These are phyloP conservation scores for Apocheima hispidaria DNA, from an alignment of 2,888 invertebrate genomes.

Conservation along the genomic window DNA sequence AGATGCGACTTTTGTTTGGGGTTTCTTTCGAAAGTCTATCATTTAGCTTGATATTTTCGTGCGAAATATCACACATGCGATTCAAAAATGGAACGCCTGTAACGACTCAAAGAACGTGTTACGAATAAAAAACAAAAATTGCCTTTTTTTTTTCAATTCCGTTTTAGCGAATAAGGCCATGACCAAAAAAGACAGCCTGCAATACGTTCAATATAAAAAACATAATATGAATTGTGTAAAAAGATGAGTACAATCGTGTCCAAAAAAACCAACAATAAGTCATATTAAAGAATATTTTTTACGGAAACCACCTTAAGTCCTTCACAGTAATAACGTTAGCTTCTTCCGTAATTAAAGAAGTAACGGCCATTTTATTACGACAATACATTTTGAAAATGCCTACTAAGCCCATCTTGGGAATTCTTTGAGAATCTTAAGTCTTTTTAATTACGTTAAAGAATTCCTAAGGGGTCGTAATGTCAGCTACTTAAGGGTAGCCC, in stretches of 20 bases:
- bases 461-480: slow-evolving; percentile 50
- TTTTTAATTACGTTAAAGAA: slow-evolving; percentile 63
- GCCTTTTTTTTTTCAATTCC: too few species aligned
- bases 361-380: slow-evolving; percentile 23
- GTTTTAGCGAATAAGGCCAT: too few species aligned
- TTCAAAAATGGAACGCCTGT: too few species aligned
- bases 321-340: slow-evolving; percentile 9
- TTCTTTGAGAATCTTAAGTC: slow-evolving; percentile 33
- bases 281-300: neutral
- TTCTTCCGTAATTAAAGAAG: slow-evolving; percentile 20
- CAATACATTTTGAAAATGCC: slow-evolving; percentile 27
- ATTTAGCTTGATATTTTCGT: too few species aligned
- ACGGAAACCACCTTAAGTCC: slow-evolving; percentile 10
- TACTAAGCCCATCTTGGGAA: slow-evolving; percentile 24
- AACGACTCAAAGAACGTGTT: too few species aligned
- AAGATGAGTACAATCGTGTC: neutral
- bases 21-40: too few species aligned
- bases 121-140: too few species aligned
- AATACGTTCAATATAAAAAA: too few species aligned
- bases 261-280: neutral
- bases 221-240: too few species aligned
- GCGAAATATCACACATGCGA: too few species aligned
- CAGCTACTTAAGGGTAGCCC: slow-evolving; percentile 36
- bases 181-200: too few species aligned
- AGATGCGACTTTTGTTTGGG: too few species aligned